phyloP scores from a whole-genome alignment of 2,113 vertebrate genomes.

The Paedocypris sp. region DNA sequence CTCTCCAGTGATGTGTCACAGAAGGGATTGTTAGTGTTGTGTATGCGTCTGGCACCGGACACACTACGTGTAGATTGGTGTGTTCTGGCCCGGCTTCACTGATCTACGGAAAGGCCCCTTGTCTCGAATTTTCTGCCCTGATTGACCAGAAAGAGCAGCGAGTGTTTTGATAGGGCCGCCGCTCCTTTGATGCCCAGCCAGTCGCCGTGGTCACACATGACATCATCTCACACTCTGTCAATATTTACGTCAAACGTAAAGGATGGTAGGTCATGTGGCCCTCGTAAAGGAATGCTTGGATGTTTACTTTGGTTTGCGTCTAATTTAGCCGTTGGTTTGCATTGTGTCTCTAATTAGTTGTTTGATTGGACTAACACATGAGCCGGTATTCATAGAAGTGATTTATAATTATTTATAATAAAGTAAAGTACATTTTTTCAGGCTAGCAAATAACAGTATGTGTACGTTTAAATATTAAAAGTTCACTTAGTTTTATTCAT shows the following conservation, averaged over 20 bases:
- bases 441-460: too few species aligned
- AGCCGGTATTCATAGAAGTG: too few species aligned
- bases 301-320: too few species aligned
- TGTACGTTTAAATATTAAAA: too few species aligned
- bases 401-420: too few species aligned
- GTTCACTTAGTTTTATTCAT: too few species aligned
- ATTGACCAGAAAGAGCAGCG: conserved; percentile 61
- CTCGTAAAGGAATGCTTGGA: too few species aligned
- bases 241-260: conserved; percentile 26
- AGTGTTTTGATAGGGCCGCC: conserved; percentile 45
- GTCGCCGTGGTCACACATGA: conserved; percentile 36
- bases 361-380: too few species aligned
- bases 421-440: too few species aligned
- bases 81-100: background rate
- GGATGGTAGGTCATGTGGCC: background rate
- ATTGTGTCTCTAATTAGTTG: too few species aligned
- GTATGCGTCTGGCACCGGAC: conserved; percentile 38
- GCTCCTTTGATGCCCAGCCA: conserved; percentile 12
- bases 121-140: conserved; percentile 68
- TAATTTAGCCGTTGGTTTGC: too few species aligned
- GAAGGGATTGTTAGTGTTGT: conserved; percentile 37
- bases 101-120: conserved; percentile 45
- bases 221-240: conserved; percentile 36
- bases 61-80: background rate
- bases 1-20: conserved; percentile 47